A percentile compares a stretch with the other conserved stretches of the same genome.
These are phyloP conservation scores for Lepidotrigona ventralis DNA, from an alignment of 1,140 invertebrate species.

Conservation along the genomic window DNA sequence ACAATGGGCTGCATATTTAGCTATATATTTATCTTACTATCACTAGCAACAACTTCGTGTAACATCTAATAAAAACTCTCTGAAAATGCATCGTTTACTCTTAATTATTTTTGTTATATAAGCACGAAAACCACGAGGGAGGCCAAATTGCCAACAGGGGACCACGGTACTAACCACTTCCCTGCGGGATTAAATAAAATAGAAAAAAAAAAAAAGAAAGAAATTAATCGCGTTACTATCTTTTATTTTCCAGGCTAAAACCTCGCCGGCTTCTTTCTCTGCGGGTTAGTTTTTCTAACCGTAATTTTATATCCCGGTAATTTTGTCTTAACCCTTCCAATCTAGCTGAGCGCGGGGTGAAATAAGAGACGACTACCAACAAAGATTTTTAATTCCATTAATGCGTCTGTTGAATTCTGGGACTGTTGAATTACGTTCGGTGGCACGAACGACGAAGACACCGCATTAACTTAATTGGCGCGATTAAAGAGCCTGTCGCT, in stretches of 20 bases:
- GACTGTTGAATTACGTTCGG: not conserved
- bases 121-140: too few species aligned
- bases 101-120: too few species aligned
- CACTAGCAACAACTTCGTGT: too few species aligned
- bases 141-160: too few species aligned
- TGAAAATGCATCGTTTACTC: too few species aligned
- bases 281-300: not conserved
- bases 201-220: too few species aligned
- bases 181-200: too few species aligned
- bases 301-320: not conserved
- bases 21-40: too few species aligned
- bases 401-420: not conserved
- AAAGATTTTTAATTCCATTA: constrained; percentile 29
- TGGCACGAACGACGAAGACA: not conserved
- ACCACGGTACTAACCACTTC: too few species aligned
- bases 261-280: too few species aligned
- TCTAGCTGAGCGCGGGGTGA: not conserved
- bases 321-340: not conserved
- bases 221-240: not conserved
- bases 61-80: too few species aligned
- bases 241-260: not conserved
- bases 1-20: too few species aligned
- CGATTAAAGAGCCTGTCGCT: not conserved
- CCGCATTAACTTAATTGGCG: not conserved
- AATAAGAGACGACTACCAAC: not conserved